Percentiles rank a stretch among this genome's conserved stretches.
Evolutionary conservation across 2,888 invertebrate genomes (phyloP).

Genomic region (Tipula helvola): DNA sequence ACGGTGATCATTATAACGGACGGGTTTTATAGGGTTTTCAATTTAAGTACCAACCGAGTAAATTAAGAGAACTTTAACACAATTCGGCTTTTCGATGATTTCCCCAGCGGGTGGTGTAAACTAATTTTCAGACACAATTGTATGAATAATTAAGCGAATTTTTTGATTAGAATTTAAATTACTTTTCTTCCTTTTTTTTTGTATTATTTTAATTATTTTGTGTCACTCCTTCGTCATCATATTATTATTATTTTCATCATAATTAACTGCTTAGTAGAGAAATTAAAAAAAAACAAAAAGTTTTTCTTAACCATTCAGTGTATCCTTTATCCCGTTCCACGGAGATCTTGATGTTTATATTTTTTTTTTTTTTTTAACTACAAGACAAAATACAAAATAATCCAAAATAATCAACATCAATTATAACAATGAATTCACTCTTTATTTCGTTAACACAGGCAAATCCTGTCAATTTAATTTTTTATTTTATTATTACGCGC

Average conservation of each 20-base stretch:
- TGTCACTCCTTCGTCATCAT: background rate
- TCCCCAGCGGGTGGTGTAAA: background rate
- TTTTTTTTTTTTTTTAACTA: background rate
- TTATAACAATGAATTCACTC: background rate
- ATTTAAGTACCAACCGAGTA: background rate
- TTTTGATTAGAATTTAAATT: constrained; percentile 4
- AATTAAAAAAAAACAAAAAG: background rate
- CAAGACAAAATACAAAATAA: background rate
- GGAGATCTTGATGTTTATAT: background rate
- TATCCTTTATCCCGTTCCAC: background rate
- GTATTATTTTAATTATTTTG: background rate
- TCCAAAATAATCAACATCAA: background rate
- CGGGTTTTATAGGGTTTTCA: background rate
- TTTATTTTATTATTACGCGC: background rate
- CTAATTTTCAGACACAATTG: background rate
- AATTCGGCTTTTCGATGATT: background rate
- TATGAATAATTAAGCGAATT: background rate
- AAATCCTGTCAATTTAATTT: background rate
- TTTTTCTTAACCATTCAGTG: background rate
- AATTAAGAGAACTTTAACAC: background rate
- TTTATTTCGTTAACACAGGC: background rate
- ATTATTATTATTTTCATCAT: background rate
- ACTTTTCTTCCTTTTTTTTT: background rate
- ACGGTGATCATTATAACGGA: background rate
- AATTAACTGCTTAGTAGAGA: background rate